Conservation (phyloP, 2,888 invertebrate genomes). For the Mystacides longicornis region DNA sequence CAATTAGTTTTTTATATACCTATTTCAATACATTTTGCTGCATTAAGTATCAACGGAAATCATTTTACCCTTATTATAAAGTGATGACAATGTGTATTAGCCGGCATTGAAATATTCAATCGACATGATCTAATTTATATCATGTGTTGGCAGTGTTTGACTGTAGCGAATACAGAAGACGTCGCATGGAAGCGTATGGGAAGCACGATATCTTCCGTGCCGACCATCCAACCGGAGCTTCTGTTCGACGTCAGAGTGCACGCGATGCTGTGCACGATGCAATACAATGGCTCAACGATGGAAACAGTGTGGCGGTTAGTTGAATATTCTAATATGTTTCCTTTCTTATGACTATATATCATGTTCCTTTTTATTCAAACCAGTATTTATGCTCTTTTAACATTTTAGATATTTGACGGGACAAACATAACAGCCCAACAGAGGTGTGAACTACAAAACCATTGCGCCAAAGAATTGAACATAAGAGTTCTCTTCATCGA, state of each 20-base stretch:
- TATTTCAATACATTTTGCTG: too few relatives aligned
- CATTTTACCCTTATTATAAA: too few relatives aligned
- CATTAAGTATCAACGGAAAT: too few relatives aligned
- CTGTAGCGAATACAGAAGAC: conserved; percentile 84
- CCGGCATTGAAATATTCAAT: too few relatives aligned
- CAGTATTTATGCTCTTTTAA: too few relatives aligned
- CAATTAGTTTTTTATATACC: background rate
- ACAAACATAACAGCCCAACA: conserved; percentile 83
- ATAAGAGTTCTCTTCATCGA: conserved; percentile 88
- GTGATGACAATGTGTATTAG: too few relatives aligned
- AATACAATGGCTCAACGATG: conserved; percentile 68
- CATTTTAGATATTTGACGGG: conserved; percentile 78
- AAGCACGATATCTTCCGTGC: conserved; percentile 84
- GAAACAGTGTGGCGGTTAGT: conserved; percentile 75
- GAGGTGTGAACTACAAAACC: conserved; percentile 66
- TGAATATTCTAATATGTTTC: too few relatives aligned
- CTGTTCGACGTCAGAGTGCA: conserved; percentile 75
- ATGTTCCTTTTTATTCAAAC: too few relatives aligned
- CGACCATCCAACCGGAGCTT: conserved; percentile 74
- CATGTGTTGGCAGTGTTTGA: conserved; percentile 68
- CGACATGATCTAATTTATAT: too few relatives aligned
- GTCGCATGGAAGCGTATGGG: conserved; percentile 72
- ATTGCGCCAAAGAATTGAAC: conserved; percentile 63
- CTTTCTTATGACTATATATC: too few relatives aligned
- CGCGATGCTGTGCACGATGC: conserved; percentile 81